Percentiles rank a stretch among this genome's conserved stretches.
These are phyloP conservation scores for Mionectes olivaceus DNA, from an alignment of 2,797 vertebrate species.

Conservation along the genomic window DNA sequence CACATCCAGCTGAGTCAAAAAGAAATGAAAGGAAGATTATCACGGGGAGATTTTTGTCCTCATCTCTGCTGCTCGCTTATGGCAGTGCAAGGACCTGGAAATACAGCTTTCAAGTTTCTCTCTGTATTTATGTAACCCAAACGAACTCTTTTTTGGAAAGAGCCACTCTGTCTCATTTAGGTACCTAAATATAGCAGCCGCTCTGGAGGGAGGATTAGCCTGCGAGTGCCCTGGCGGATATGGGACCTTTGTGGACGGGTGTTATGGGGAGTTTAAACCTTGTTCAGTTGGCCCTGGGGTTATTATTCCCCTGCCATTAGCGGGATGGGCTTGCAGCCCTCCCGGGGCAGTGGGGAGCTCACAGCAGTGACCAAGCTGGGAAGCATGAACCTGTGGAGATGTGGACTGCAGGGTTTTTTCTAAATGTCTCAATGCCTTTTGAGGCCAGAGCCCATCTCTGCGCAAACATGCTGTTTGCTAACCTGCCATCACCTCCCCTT, in stretches of 20 bases:
- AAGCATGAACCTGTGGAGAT: background rate
- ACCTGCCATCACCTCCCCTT: background rate
- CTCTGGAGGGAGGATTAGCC: slow-evolving; percentile 4
- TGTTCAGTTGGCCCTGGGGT: background rate
- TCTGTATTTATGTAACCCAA: slow-evolving; percentile 60
- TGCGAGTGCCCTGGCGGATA: background rate
- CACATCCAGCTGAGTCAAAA: background rate
- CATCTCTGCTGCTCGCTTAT: background rate
- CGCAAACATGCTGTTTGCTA: background rate
- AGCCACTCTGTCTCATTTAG: slow-evolving; percentile 43
- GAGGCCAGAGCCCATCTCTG: background rate
- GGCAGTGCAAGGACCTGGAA: slow-evolving; percentile 32
- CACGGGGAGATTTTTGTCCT: background rate
- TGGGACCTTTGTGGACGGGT: background rate
- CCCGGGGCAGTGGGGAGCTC: accelerated
- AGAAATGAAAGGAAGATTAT: slow-evolving; percentile 17
- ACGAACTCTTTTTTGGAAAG: slow-evolving; percentile 63
- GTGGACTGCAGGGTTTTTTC: background rate
- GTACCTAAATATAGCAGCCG: slow-evolving; percentile 46
- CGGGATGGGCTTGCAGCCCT: background rate
- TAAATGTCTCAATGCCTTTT: background rate
- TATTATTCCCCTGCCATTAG: background rate
- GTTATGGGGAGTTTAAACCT: background rate
- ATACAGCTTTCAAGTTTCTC: slow-evolving; percentile 45
- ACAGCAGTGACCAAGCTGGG: background rate